A percentile compares a stretch with the other conserved stretches of the same genome.
phyloP scores from a whole-genome alignment of 2,888 invertebrate genomes.

The Sphaerophoria taeniata region DNA sequence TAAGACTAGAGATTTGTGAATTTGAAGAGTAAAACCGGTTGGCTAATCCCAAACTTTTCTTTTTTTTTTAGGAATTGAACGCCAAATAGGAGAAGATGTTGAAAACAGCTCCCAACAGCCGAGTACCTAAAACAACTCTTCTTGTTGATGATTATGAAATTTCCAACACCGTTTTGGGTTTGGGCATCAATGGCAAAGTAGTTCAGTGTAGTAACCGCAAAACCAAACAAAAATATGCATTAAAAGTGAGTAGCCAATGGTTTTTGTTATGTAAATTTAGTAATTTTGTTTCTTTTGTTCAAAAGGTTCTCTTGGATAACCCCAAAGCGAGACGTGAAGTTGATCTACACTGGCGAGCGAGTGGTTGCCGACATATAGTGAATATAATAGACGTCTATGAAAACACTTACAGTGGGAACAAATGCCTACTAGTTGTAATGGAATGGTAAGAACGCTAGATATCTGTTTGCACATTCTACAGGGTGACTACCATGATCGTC shows the following conservation, averaged over 20 bases:
- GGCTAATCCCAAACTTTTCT: too few relatives aligned
- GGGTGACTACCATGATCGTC: too few relatives aligned
- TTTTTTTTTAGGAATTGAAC: too few relatives aligned
- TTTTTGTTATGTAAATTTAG: background rate
- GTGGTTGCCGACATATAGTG: constrained; percentile 96
- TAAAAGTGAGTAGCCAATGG: constrained; percentile 88
- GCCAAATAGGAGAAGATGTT: too few relatives aligned
- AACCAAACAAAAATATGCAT: constrained; percentile 91
- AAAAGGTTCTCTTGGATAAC: constrained; percentile 93
- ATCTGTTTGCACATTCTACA: too few relatives aligned
- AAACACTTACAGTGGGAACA: constrained; percentile 95
- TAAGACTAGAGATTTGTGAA: too few relatives aligned
- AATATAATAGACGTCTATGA: constrained; percentile 96
- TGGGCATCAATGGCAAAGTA: constrained; percentile 99
- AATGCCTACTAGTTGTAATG: constrained; percentile 98
- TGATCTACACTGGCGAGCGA: constrained; percentile 97
- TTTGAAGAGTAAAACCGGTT: too few relatives aligned
- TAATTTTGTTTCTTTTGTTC: constrained; percentile 12
- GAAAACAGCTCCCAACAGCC: background rate
- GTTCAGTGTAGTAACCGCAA: constrained; percentile 94
- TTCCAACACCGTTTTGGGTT: constrained; percentile 95
- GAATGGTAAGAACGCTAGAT: too few relatives aligned
- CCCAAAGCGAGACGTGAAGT: constrained; percentile 97
- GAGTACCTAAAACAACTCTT: constrained; percentile 88
- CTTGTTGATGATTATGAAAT: constrained; percentile 96